Percentiles rank a stretch among this genome's conserved stretches.
These are phyloP conservation scores for Corythornis madagascariensis DNA, from an alignment of 2,113 vertebrate genomes.

Conservation along the genomic window DNA sequence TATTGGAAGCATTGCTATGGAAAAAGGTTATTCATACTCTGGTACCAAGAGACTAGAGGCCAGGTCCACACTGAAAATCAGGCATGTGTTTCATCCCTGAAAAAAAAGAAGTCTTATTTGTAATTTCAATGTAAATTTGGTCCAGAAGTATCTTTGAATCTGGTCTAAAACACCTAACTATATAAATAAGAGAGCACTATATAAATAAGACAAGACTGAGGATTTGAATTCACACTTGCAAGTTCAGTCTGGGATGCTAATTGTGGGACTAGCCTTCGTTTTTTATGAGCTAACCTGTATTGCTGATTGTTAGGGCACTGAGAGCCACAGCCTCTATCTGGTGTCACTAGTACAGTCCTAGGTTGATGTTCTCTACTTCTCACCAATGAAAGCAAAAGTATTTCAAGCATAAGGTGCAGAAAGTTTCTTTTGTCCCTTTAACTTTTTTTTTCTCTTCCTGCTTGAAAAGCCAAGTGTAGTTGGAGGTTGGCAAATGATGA, in stretches of 20 bases:
- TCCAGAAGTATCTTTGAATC: not conserved
- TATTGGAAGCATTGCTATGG: not conserved
- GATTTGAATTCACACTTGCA: not conserved
- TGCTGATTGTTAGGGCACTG: not conserved
- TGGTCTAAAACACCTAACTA: not conserved
- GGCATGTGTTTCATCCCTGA: not conserved
- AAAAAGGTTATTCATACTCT: not conserved
- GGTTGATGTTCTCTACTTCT: not conserved
- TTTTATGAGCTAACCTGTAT: not conserved
- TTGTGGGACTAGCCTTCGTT: not conserved
- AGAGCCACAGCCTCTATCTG: not conserved
- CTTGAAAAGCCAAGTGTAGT: constrained; percentile 26
- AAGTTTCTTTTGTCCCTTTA: constrained; percentile 11
- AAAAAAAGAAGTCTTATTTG: not conserved
- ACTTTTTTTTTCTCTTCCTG: constrained; percentile 49
- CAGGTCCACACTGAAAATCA: not conserved
- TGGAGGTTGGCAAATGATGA: constrained; percentile 55
- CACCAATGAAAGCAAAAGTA: constrained; percentile 6
- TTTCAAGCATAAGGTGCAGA: constrained; percentile 17
- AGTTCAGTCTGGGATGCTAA: not conserved
- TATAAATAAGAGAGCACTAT: not conserved
- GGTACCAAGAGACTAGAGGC: not conserved
- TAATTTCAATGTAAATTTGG: not conserved
- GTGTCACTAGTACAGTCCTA: not conserved
- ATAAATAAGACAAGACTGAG: not conserved